These are phyloP conservation scores for Leucophenga maculata DNA, from an alignment of 2,888 invertebrate species.

Conservation along the genomic window DNA sequence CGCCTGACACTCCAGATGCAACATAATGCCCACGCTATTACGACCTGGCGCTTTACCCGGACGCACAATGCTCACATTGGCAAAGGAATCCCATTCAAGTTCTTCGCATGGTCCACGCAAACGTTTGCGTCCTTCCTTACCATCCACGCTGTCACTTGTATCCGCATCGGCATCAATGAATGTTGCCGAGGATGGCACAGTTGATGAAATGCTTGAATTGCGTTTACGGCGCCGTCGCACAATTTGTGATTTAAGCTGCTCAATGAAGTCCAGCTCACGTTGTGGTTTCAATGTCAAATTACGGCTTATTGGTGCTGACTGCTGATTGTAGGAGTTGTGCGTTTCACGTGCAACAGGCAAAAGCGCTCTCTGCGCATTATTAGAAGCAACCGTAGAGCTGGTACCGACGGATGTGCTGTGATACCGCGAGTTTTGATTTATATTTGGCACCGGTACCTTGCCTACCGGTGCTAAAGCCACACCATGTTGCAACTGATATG, in stretches of 20 bases:
- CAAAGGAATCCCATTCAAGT: constrained; percentile 66
- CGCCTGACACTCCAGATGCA: constrained; percentile 83
- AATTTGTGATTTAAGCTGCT: constrained; percentile 67
- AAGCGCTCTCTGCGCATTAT: too few species aligned
- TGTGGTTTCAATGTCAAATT: constrained; percentile 2
- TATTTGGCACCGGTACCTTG: constrained; percentile 57
- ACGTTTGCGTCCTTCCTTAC: constrained; percentile 54
- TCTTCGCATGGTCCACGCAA: constrained; percentile 78
- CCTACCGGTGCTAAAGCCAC: constrained; percentile 5
- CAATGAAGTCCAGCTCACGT: constrained; percentile 53
- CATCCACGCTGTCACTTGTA: constrained; percentile 50
- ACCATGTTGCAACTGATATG: constrained; percentile 33
- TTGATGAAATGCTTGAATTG: constrained; percentile 42
- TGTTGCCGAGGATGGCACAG: constrained; percentile 33
- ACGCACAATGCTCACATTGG: constrained; percentile 79
- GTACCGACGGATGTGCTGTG: constrained; percentile 31
- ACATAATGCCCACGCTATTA: constrained; percentile 83
- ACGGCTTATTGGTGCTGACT: neutral
- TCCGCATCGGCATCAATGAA: constrained; percentile 54
- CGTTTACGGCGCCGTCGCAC: constrained; percentile 60
- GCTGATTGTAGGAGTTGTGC: constrained; percentile 34
- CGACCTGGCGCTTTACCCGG: constrained; percentile 80
- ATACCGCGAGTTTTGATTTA: constrained; percentile 52
- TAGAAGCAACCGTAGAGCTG: constrained; percentile 23
- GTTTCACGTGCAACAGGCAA: constrained; percentile 12